Conservation (phyloP, 2,113 vertebrate species). For the Lophura nycthemera region DNA sequence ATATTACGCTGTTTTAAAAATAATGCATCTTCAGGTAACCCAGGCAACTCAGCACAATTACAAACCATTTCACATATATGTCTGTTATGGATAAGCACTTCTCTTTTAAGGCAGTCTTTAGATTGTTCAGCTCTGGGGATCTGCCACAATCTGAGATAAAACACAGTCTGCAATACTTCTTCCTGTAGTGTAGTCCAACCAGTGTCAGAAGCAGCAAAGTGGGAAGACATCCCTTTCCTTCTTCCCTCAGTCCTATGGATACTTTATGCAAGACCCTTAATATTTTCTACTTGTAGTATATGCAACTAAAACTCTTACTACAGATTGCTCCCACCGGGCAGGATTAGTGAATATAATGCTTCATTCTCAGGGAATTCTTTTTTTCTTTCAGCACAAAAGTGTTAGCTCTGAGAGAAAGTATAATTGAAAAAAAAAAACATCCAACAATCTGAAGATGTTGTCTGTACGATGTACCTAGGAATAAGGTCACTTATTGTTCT, state of each 20-base stretch:
- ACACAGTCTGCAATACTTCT: accelerated
- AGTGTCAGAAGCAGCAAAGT: background rate
- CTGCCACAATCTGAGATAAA: background rate
- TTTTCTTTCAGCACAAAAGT: background rate
- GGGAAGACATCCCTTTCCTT: background rate
- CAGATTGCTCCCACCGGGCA: background rate
- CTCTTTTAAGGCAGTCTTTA: background rate
- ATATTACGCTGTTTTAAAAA: background rate
- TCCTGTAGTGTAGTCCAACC: background rate
- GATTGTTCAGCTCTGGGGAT: background rate
- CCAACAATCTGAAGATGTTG: background rate
- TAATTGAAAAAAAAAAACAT: background rate
- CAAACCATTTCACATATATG: background rate
- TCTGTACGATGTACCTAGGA: conserved; percentile 16
- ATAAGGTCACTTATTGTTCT: conserved; percentile 43
- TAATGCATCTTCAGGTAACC: background rate
- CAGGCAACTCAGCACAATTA: background rate
- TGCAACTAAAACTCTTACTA: background rate
- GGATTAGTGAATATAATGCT: background rate
- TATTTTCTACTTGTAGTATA: background rate
- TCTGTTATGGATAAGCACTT: background rate
- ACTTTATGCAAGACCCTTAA: background rate
- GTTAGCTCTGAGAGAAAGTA: background rate
- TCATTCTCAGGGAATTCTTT: background rate
- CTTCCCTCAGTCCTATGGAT: background rate